Percentiles rank a stretch among this genome's conserved stretches.
These are phyloP conservation scores for Xestia xanthographa DNA, from an alignment of 2,888 invertebrate genomes.

Conservation along the genomic window DNA sequence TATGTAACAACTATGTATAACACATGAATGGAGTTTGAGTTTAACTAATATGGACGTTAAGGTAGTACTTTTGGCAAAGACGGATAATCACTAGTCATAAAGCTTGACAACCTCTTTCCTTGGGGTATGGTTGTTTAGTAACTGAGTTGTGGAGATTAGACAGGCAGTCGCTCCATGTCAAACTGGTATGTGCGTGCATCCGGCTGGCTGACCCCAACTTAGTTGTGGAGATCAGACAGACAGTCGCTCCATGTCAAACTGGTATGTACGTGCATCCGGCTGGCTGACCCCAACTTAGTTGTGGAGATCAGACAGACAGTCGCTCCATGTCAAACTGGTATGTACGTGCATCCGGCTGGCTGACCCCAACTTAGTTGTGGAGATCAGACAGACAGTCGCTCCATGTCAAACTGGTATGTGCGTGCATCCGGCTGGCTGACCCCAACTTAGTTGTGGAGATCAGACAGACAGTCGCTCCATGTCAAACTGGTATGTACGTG, in stretches of 20 bases:
- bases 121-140: neutral
- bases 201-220: neutral
- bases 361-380: neutral
- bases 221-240: neutral
- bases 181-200: neutral
- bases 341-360: neutral
- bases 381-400: neutral
- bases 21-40: no score
- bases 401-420: neutral
- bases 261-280: neutral
- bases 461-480: neutral
- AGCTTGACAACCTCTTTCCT: neutral
- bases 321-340: neutral
- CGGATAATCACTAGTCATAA: neutral
- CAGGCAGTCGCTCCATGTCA: neutral
- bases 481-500: neutral
- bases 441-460: neutral
- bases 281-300: neutral
- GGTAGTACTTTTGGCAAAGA: neutral
- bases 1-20: no score
- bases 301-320: neutral
- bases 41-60: no score
- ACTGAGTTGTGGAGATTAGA: neutral
- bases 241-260: neutral
- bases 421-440: neutral